Percentiles rank a stretch among this genome's conserved stretches.
These are phyloP conservation scores for Caenorhabditis afra DNA, from an alignment of 2,888 invertebrate species.

Conservation along the genomic window DNA sequence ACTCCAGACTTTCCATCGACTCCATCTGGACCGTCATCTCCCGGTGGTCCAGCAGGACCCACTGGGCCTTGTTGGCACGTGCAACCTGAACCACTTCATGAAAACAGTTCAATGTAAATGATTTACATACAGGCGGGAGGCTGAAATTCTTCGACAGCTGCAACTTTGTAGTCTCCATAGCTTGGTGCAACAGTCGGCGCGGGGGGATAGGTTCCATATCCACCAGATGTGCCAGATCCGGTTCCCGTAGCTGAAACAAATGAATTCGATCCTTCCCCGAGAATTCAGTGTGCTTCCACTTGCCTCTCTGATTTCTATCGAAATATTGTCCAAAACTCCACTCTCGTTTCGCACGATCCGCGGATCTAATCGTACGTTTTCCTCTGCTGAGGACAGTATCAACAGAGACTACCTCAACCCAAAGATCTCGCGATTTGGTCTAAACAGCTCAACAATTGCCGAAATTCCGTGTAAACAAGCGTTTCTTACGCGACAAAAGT, in stretches of 20 bases:
- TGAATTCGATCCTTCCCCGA: no score
- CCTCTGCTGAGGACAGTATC: slow-evolving; percentile 47
- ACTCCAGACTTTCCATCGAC: slow-evolving; percentile 66
- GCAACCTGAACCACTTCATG: slow-evolving; percentile 47
- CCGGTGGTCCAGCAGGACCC: slow-evolving; percentile 68
- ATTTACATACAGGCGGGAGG: slow-evolving; percentile 33
- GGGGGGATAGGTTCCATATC: slow-evolving; percentile 56
- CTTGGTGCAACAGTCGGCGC: slow-evolving; percentile 40
- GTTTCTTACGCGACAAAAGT: slow-evolving; percentile 74
- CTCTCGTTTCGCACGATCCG: slow-evolving; percentile 52
- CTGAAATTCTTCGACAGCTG: slow-evolving; percentile 63
- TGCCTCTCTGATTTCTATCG: slow-evolving; percentile 55
- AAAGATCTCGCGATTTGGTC: slow-evolving; percentile 66
- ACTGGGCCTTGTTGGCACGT: slow-evolving; percentile 67
- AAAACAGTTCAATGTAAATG: neutral
- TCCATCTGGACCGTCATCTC: slow-evolving; percentile 69
- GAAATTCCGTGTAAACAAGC: neutral
- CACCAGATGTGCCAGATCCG: slow-evolving; percentile 17
- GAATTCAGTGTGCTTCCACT: neutral
- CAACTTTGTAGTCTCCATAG: slow-evolving; percentile 54
- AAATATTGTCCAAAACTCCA: slow-evolving; percentile 70
- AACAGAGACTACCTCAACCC: slow-evolving; percentile 68
- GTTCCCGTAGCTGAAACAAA: slow-evolving; percentile 24
- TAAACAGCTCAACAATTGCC: slow-evolving; percentile 19
- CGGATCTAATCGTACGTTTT: slow-evolving; percentile 44